Conservation (phyloP, 2,113 vertebrate species). For the Mastomys coucha region DNA sequence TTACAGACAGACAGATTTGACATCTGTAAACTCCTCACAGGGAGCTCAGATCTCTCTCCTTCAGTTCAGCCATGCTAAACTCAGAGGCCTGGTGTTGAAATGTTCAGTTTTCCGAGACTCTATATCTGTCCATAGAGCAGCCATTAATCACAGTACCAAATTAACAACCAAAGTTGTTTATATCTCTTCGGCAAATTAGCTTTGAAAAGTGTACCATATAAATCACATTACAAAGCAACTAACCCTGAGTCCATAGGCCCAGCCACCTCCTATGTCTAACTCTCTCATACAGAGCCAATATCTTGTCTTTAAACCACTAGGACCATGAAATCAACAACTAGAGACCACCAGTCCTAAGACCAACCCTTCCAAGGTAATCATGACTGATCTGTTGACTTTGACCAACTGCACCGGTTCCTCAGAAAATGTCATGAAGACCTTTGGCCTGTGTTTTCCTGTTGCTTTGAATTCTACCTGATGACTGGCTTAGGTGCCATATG, state of each 20-base stretch:
- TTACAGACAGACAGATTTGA: background rate
- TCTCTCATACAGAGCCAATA: background rate
- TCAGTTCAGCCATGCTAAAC: background rate
- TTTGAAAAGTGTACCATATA: background rate
- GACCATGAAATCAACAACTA: background rate
- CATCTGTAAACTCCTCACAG: background rate
- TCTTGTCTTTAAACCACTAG: background rate
- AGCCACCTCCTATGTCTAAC: background rate
- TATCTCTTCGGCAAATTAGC: background rate
- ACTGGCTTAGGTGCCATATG: background rate
- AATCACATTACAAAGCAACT: background rate
- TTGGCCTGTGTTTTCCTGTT: background rate
- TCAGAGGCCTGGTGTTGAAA: background rate
- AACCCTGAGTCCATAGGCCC: background rate
- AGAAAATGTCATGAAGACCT: background rate
- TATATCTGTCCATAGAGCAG: background rate
- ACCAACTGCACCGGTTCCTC: background rate
- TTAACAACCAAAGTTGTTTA: background rate
- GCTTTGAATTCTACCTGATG: background rate
- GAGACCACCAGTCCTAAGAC: background rate
- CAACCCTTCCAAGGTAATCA: background rate
- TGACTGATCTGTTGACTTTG: background rate
- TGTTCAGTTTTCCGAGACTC: background rate
- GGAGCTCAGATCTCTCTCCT: background rate
- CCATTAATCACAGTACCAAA: background rate